These are phyloP conservation scores for Epirrita christyi DNA, from an alignment of 2,888 invertebrate genomes.

Conservation along the genomic window DNA sequence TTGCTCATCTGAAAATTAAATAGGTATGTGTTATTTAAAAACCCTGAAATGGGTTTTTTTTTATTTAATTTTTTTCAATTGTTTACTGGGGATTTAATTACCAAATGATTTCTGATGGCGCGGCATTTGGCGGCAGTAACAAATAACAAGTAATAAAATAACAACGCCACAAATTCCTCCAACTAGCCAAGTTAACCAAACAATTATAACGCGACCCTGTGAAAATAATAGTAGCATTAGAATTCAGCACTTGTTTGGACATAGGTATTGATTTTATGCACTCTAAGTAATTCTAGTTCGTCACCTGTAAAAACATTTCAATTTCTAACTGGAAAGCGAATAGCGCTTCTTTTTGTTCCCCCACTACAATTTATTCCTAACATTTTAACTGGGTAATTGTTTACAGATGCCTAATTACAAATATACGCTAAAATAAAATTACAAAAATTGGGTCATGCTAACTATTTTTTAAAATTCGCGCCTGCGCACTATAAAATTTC, in stretches of 20 bases:
- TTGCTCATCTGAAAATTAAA: conserved; percentile 66
- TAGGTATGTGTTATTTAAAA: background rate
- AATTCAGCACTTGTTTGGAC: conserved; percentile 16
- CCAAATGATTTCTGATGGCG: conserved; percentile 88
- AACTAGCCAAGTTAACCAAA: conserved; percentile 83
- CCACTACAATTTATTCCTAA: conserved; percentile 55
- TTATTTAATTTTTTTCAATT: conserved; percentile 1
- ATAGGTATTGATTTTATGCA: conserved; percentile 51
- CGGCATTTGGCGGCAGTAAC: conserved; percentile 89
- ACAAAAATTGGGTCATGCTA: conserved; percentile 39
- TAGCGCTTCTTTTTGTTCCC: conserved; percentile 66
- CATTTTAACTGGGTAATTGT: conserved; percentile 62
- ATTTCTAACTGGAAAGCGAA: conserved; percentile 67
- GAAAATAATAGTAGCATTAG: conserved; percentile 49
- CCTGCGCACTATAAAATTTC: conserved; percentile 43
- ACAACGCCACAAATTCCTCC: conserved; percentile 87
- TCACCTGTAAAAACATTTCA: conserved; percentile 82
- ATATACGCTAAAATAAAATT: conserved; percentile 33
- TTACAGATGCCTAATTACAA: conserved; percentile 53
- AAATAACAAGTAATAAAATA: conserved; percentile 86
- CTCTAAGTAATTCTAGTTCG: conserved; percentile 33
- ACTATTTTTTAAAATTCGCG: conserved; percentile 56
- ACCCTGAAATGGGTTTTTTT: background rate
- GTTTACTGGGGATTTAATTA: conserved; percentile 56
- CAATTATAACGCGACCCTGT: conserved; percentile 82